Conservation (phyloP, 2,797 vertebrate species). For the Oryzias sinensis region DNA sequence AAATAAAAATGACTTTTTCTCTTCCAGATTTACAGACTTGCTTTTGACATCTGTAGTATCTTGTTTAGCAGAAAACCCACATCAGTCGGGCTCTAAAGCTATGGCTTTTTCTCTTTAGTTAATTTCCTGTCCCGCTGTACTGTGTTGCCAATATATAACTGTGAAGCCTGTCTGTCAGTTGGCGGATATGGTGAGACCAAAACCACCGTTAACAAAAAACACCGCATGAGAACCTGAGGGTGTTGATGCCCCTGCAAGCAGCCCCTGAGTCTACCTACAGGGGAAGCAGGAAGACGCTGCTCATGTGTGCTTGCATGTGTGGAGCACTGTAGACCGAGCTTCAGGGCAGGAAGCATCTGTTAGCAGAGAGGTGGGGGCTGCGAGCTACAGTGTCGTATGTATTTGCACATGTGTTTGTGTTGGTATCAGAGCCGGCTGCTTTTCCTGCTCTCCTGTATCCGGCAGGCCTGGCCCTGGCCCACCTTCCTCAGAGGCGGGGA, state of each 20-base stretch:
- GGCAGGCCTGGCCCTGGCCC: slow-evolving; percentile 55
- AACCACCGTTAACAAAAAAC: slow-evolving; percentile 54
- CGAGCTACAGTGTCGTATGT: slow-evolving; percentile 27
- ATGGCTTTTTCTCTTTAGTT: slow-evolving; percentile 2
- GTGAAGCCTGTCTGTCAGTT: slow-evolving; percentile 33
- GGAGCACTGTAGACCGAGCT: slow-evolving; percentile 27
- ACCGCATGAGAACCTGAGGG: slow-evolving; percentile 32
- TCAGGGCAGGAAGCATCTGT: slow-evolving; percentile 74
- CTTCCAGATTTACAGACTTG: neutral
- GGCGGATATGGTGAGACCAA: slow-evolving; percentile 19
- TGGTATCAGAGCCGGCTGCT: slow-evolving; percentile 35
- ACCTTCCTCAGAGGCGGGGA: slow-evolving; percentile 53
- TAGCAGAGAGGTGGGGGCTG: slow-evolving; percentile 46
- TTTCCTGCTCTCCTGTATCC: slow-evolving; percentile 44
- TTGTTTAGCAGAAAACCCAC: slow-evolving; percentile 12
- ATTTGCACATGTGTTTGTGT: neutral
- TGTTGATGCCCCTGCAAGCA: slow-evolving; percentile 32
- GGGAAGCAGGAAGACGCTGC: slow-evolving; percentile 22
- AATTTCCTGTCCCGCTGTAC: slow-evolving; percentile 33
- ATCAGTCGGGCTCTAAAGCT: slow-evolving; percentile 2
- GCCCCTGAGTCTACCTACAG: slow-evolving; percentile 45
- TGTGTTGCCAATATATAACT: slow-evolving; percentile 3
- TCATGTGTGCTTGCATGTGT: slow-evolving; percentile 27
- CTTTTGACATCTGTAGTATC: slow-evolving; percentile 3
- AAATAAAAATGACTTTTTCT: neutral